Evolutionary conservation across 2,888 invertebrate genomes (phyloP), one percentile per base, ranked within the genome.

Genomic region (Nemoura dubitans): DNA sequence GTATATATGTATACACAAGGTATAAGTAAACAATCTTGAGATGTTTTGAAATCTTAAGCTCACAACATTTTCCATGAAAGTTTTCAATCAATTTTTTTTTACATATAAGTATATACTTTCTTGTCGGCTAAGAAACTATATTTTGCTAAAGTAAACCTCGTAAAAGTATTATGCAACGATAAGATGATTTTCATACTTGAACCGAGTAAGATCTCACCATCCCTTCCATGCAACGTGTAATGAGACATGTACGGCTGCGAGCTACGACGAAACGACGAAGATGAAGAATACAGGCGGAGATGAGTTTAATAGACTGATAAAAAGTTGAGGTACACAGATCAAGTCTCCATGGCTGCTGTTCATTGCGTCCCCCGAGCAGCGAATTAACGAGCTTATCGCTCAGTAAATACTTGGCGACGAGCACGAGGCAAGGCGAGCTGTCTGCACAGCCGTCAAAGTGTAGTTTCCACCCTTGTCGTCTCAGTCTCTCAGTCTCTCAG

Each of bases 361-460:
- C 81, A 29, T 30, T 21, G 30, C 30, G 29, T 7, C 30, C 36
- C 81, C 83, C 42, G 21, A 25, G 83, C 83, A 25, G 36, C 25
- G 83, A 83, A 83, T 42, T 83, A 83, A 83, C 83, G 83, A 83
- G 83, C 83, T 83, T 83, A 83, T 83, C 36, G 36, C 83, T 83
- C 83, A 21, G 83, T 42, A 83, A 42, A 83, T 83, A 83, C 83
- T 30, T 26, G 42, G 83, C 26, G 81, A 29, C 27, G 25, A 30
- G 78, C 78, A n/a, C n/a, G n/a, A 29, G 29, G 81, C n/a, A 29
- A 81, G 2, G 10, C 81, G 36, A 36, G 36, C 36, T 36, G 36
- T 10, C 10, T 36, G 36, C 36, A 36, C 10, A 2, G n/a, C 81
- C 81, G 16, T 59, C 59, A 59, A 59, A 59, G 59, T 59, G 16